Conservation (phyloP, 1,140 invertebrate genomes). For the Thrips palmi region DNA sequence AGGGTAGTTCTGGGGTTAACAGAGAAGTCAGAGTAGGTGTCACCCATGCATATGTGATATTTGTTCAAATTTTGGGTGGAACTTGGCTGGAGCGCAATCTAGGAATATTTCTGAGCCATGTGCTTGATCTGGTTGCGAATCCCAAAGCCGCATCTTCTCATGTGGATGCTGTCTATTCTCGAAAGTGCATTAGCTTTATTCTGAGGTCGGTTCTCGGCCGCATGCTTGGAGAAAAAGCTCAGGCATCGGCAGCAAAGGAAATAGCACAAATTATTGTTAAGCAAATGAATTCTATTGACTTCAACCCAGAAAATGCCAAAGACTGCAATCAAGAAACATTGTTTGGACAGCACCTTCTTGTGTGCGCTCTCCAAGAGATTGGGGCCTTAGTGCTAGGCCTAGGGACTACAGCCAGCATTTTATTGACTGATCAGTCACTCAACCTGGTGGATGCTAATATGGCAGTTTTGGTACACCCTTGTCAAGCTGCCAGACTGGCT, state of each 20-base stretch:
- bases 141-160: constrained; percentile 87
- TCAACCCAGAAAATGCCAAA: too few relatives aligned
- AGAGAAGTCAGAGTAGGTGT: constrained; percentile 91
- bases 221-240: constrained; percentile 90
- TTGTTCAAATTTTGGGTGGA: constrained; percentile 81
- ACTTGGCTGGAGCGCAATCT: constrained; percentile 90
- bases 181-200: constrained; percentile 95
- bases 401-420: constrained; percentile 76
- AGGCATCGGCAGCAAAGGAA: constrained; percentile 87
- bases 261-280: constrained; percentile 80
- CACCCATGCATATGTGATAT: constrained; percentile 85
- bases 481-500: constrained; percentile 73
- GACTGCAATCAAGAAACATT: constrained; percentile 76
- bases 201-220: constrained; percentile 77
- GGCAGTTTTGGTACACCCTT: constrained; percentile 79
- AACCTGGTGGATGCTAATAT: constrained; percentile 42
- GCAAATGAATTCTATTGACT: constrained; percentile 86
- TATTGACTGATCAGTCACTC: constrained; percentile 69
- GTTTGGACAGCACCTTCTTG: constrained; percentile 85
- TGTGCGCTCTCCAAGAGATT: constrained; percentile 86
- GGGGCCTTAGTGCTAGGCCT: constrained; percentile 68
- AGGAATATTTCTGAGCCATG: constrained; percentile 63
- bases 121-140: constrained; percentile 71
- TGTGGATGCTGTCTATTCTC: constrained; percentile 92
- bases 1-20: constrained; percentile 80